Evolutionary conservation across 1,140 invertebrate species (phyloP).

Genomic region (Sycobia sp.): DNA sequence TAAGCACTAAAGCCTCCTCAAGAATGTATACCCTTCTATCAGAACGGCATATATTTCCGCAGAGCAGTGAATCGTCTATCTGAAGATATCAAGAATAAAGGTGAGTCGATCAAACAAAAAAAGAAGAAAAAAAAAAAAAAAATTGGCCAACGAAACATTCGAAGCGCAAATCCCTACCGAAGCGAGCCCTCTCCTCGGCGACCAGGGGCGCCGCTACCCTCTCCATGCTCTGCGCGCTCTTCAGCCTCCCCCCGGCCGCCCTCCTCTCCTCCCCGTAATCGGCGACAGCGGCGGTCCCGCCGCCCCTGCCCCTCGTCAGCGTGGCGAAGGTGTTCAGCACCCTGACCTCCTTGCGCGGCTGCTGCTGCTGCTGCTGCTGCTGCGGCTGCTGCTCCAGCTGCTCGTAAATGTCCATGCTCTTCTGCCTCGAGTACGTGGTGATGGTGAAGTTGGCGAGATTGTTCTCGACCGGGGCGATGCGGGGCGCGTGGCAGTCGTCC

Average conservation of each 20-base stretch:
- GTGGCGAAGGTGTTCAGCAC: conserved; percentile 41
- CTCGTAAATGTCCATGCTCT: conserved; percentile 53
- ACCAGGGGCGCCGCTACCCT: no score
- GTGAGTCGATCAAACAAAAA: no score
- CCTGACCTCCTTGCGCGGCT: conserved; percentile 32
- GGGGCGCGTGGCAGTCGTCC: conserved; percentile 34
- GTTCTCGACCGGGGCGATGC: conserved; percentile 52
- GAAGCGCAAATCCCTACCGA: no score
- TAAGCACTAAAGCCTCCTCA: no score
- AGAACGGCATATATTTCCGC: no score
- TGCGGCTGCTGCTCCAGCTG: conserved; percentile 35
- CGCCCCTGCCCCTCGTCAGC: conserved; percentile 32
- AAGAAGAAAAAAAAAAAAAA: no score
- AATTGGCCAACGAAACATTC: no score
- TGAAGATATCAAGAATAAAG: no score
- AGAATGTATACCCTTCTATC: no score
- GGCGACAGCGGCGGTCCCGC: no score
- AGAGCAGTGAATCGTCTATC: no score
- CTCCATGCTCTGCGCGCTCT: conserved; percentile 33
- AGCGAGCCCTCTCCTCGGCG: no score
- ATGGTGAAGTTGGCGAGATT: conserved; percentile 58
- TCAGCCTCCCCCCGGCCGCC: neutral
- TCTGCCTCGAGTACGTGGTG: conserved; percentile 54
- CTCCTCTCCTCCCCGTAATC: conserved; percentile 29
- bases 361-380: conserved; percentile 2